Evolutionary conservation across 2,113 vertebrate species (phyloP), one percentile per base, ranked within the genome.

Genomic region (Vireo altiloquus): DNA sequence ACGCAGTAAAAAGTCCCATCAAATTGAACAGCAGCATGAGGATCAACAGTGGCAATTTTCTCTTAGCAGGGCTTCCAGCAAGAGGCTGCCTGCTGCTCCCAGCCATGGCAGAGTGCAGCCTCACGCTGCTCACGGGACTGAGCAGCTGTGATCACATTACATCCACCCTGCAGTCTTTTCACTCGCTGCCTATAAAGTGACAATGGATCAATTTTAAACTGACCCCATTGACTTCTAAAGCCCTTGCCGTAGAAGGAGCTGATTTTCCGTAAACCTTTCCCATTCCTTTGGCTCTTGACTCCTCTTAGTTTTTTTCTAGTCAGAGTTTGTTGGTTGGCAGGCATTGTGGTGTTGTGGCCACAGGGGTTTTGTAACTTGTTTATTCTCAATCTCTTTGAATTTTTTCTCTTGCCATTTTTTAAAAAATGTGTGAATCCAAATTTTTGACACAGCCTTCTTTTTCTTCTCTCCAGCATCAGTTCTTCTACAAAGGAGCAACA

Each of bases 141-240:
- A 92, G 59, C 22, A 69, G 74, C 91, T 96, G 91, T 35, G 94
- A 92, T 95, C 71, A 63, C 78, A 80, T 95, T 95, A 74, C 93
- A 76, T 77, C 66, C 84, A 89, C 59, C 81, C 74, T 61, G 87
- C 6, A 0, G 50, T 85, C 77, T 72, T 91, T 61, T 79, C 84
- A 65, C n/a, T 90, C 14, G 7, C 75, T 77, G 91, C 84, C 89
- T 79, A 65, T 94, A 87, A 94, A 95, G 81, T 77, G 66, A 74
- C 79, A 93, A 59, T 95, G 91, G 90, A 94, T 94, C 90, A 80
- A 85, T 95, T 96, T 88, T 88, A 91, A 96, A 85, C 66, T 95
- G 93, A 95, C 93, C 82, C 66, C 56, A 39, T 42, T 95, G 84
- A 91, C 90, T 92, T 95, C 84, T 95, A 92, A 91, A 89, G 81